phyloP scores from a whole-genome alignment of 2,113 vertebrate genomes.

The Mystacornis crossleyi region DNA sequence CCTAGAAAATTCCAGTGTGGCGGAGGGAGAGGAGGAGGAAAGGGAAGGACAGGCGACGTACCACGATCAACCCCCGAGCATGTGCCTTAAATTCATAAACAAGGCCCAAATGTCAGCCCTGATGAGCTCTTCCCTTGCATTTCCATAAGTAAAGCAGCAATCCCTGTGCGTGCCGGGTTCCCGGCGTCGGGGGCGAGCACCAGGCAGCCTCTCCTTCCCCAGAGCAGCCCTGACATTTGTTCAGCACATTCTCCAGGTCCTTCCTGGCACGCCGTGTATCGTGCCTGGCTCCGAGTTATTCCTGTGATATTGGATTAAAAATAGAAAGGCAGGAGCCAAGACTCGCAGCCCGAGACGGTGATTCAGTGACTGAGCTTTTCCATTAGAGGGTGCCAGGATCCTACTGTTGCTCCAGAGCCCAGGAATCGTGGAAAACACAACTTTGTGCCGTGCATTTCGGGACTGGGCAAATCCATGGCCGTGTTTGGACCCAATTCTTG shows the following conservation, averaged over 20 bases:
- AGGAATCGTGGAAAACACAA: background rate
- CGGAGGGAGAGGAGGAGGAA: background rate
- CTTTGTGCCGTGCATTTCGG: background rate
- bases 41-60: background rate
- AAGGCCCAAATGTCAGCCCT: conserved; percentile 10
- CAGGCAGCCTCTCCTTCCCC: background rate
- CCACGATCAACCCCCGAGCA: background rate
- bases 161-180: background rate
- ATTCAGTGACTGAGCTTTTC: conserved; percentile 47
- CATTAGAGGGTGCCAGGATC: conserved; percentile 68
- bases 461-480: background rate
- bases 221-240: conserved; percentile 23
- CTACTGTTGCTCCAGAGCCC: conserved; percentile 13
- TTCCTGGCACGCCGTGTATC: background rate
- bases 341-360: background rate
- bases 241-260: background rate
- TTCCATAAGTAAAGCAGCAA: conserved; percentile 12
- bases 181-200: background rate
- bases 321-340: background rate
- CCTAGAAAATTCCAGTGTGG: background rate
- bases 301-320: background rate
- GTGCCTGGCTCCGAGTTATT: background rate
- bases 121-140: background rate
- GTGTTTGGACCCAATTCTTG: background rate
- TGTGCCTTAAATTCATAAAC: background rate